Conservation (phyloP, 2,113 vertebrate genomes). For the Labeo rohita region DNA sequence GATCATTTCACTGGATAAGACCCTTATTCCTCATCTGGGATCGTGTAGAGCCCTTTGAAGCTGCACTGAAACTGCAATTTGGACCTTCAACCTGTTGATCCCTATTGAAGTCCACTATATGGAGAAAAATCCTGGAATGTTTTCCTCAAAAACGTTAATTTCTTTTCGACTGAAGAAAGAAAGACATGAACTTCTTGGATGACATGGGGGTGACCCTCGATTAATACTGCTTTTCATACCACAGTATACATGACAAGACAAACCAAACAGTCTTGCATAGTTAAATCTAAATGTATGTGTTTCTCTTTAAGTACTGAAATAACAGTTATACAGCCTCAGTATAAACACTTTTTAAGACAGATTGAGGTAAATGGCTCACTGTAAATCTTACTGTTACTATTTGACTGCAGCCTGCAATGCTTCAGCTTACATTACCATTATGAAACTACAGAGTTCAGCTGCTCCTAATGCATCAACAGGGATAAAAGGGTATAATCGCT, state of each 20-base stretch:
- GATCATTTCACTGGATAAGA: too few species aligned
- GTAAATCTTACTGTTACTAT: background rate
- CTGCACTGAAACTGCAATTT: too few species aligned
- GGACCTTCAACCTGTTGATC: too few species aligned
- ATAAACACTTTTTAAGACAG: conserved; percentile 4
- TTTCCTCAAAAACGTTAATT: too few species aligned
- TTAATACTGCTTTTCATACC: background rate
- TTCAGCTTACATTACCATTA: conserved; percentile 10
- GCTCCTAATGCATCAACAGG: conserved; percentile 22
- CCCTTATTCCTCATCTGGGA: too few species aligned
- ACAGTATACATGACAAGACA: conserved; percentile 15
- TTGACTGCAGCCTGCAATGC: background rate
- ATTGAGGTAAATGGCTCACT: conserved; percentile 19
- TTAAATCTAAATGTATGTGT: conserved; percentile 5
- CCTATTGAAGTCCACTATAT: too few species aligned
- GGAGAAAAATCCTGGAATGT: too few species aligned
- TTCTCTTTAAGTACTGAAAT: background rate
- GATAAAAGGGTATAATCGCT: conserved; percentile 17
- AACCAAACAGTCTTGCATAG: background rate
- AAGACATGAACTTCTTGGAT: too few species aligned
- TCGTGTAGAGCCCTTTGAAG: too few species aligned
- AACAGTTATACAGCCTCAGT: background rate
- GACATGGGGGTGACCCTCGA: background rate
- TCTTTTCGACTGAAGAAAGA: too few species aligned
- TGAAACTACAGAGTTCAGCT: conserved; percentile 28